Evolutionary conservation across 2,888 invertebrate species (phyloP).

Genomic region (Pogonocherus hispidulus): DNA sequence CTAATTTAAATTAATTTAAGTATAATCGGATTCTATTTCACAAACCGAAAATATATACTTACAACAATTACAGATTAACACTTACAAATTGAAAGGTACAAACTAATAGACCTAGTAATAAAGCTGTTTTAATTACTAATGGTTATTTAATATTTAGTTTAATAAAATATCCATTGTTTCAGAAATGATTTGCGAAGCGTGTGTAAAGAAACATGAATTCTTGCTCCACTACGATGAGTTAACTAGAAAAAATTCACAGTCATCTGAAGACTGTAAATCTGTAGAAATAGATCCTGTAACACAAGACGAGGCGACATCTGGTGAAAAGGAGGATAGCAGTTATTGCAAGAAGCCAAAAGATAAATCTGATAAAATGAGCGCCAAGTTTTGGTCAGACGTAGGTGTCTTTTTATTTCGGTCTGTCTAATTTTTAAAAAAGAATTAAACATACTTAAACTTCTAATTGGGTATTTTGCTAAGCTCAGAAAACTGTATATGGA

Average conservation of each 20-base stretch:
- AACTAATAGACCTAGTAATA: no score
- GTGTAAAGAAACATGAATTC: conserved; percentile 84
- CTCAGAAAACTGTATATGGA: no score
- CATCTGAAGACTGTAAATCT: conserved; percentile 42
- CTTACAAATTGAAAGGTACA: no score
- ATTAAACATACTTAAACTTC: no score
- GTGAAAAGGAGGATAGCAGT: conserved; percentile 29
- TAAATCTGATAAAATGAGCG: conserved; percentile 67
- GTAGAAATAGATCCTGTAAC: conserved; percentile 40
- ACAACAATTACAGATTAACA: no score
- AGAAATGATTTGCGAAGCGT: conserved; percentile 87
- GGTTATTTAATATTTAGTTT: background rate
- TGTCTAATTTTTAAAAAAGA: no score
- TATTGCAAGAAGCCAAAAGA: conserved; percentile 65
- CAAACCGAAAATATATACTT: no score
- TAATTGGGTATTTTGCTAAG: no score
- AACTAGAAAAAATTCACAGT: conserved; percentile 54
- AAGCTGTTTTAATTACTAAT: no score
- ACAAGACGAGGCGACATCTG: conserved; percentile 29
- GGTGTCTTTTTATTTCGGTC: conserved; percentile 12
- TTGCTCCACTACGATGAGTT: conserved; percentile 78
- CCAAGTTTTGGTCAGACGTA: conserved; percentile 81
- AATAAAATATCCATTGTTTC: conserved; percentile 31
- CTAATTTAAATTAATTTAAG: no score
- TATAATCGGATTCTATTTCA: no score